Conservation (phyloP, 2,113 vertebrate species). For the Cinclus mexicanus region DNA sequence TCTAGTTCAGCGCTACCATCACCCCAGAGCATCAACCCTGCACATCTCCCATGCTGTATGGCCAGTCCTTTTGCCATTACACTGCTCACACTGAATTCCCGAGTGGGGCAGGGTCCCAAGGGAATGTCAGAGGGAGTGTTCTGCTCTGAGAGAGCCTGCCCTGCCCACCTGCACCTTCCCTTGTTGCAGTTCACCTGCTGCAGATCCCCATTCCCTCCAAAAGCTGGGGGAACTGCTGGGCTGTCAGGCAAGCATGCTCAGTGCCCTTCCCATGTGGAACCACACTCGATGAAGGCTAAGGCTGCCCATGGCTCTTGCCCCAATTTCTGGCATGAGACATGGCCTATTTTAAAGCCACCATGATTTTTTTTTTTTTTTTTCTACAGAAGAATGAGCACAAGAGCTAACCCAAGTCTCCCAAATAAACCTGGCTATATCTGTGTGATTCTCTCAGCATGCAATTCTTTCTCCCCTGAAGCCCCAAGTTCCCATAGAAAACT, state of each 20-base stretch:
- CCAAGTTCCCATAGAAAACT: not conserved
- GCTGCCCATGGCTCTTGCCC: not conserved
- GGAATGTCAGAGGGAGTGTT: not conserved
- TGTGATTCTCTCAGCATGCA: not conserved
- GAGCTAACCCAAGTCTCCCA: not conserved
- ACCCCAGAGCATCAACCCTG: not conserved
- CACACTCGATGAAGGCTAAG: not conserved
- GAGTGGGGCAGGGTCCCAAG: not conserved
- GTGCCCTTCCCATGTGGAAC: not conserved
- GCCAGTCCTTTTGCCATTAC: not conserved
- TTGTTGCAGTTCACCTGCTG: not conserved
- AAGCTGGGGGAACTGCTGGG: not conserved
- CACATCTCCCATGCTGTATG: no score
- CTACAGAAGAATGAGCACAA: not conserved
- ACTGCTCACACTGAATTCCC: rapidly evolving
- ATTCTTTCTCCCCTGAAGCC: not conserved
- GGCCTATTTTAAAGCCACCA: not conserved
- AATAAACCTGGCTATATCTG: not conserved
- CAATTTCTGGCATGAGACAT: not conserved
- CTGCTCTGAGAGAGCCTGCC: not conserved
- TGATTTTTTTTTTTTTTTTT: not conserved
- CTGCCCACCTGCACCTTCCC: not conserved
- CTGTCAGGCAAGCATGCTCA: not conserved
- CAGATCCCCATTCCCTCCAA: not conserved
- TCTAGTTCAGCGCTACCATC: rapidly evolving